Conservation (phyloP, 2,113 vertebrate genomes). For the Actenoides hombroni region DNA sequence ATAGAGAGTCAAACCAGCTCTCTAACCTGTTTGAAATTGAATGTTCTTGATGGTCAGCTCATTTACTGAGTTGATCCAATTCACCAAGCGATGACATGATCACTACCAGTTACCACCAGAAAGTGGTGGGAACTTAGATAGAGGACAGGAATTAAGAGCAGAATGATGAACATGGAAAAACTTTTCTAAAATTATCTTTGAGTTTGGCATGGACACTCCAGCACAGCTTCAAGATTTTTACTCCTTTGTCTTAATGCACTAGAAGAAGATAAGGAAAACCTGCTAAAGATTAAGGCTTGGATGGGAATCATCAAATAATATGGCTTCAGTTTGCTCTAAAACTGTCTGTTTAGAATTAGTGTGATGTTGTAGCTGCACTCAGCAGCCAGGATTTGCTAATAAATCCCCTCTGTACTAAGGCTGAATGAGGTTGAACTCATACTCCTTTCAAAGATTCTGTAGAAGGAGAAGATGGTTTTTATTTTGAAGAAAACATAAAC, state of each 20-base stretch:
- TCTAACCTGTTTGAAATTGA: background rate
- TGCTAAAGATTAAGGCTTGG: background rate
- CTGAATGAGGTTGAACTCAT: background rate
- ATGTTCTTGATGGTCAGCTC: background rate
- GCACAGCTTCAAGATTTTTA: background rate
- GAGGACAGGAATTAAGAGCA: background rate
- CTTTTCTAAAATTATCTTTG: background rate
- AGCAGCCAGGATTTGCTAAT: background rate
- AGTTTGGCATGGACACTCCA: background rate
- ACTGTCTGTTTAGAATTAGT: background rate
- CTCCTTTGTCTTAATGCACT: background rate
- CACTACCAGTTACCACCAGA: background rate
- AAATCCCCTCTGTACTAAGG: background rate
- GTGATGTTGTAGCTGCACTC: background rate
- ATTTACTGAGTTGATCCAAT: background rate
- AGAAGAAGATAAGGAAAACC: background rate
- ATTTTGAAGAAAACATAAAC: background rate
- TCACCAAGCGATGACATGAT: background rate
- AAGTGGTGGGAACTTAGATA: background rate
- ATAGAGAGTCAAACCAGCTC: background rate
- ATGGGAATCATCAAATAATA: background rate
- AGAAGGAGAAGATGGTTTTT: background rate
- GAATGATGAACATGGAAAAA: background rate
- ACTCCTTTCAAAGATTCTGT: background rate
- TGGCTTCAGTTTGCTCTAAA: background rate